Conservation (phyloP, 1,140 invertebrate genomes). For the Drosophila subpulchrella region DNA sequence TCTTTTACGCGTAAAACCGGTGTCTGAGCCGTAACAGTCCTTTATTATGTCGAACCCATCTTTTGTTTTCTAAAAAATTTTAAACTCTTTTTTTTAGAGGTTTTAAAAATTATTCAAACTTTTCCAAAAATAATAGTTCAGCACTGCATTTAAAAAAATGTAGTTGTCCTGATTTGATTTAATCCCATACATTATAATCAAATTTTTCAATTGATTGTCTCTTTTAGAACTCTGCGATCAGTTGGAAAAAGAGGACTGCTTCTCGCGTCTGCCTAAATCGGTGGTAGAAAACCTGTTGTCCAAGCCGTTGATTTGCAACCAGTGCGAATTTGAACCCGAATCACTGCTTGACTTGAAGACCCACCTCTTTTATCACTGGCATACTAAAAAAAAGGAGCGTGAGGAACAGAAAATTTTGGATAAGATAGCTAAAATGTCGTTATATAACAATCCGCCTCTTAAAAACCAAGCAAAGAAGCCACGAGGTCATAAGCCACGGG, state of each 20-base stretch:
- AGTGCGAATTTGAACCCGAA: constrained; percentile 47
- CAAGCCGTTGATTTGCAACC: constrained; percentile 89
- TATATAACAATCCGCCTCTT: not conserved
- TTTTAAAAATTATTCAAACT: too few relatives aligned
- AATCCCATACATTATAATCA: too few relatives aligned
- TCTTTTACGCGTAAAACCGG: too few relatives aligned
- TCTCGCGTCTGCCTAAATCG: constrained; percentile 86
- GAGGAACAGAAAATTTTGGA: constrained; percentile 24
- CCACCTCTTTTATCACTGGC: constrained; percentile 58
- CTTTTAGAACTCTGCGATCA: constrained; percentile 87
- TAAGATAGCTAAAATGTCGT: not conserved
- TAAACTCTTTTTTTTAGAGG: too few relatives aligned
- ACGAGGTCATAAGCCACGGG: not conserved
- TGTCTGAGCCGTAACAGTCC: too few relatives aligned
- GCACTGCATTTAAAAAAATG: too few relatives aligned
- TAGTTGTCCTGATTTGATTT: too few relatives aligned
- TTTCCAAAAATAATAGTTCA: too few relatives aligned
- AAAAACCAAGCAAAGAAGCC: not conserved
- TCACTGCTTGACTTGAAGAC: constrained; percentile 32
- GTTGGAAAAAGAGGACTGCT: constrained; percentile 87
- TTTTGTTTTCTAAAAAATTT: too few relatives aligned
- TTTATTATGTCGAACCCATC: too few relatives aligned
- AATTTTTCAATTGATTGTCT: too few relatives aligned
- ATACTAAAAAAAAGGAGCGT: constrained; percentile 13
- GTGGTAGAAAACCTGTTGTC: constrained; percentile 86